These are phyloP conservation scores for Notamacropus eugenii DNA, from an alignment of 2,797 vertebrate genomes.

Conservation along the genomic window DNA sequence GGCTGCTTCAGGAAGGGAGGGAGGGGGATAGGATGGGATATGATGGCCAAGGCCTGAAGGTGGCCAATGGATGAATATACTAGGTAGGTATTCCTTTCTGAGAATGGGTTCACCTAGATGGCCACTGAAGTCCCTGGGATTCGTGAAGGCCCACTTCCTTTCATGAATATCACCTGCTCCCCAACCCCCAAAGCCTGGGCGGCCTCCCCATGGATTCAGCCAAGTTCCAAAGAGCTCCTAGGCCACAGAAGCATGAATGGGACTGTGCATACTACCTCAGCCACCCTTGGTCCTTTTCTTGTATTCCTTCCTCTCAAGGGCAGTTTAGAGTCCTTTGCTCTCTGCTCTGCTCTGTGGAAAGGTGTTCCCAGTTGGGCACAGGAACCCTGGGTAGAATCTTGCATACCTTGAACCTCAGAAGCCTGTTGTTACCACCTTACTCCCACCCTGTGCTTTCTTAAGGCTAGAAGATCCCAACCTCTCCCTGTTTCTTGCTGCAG, in stretches of 20 bases:
- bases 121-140: not conserved
- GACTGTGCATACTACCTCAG: not conserved
- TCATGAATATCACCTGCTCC: not conserved
- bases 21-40: no score
- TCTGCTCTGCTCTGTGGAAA: not conserved
- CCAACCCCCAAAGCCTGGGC: not conserved
- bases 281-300: not conserved
- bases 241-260: not conserved
- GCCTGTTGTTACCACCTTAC: not conserved
- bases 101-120: not conserved
- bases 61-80: not conserved
- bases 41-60: not conserved
- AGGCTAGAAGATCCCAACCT: not conserved
- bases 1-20: no score
- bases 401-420: not conserved
- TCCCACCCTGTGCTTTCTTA: not conserved
- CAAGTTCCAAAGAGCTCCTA: not conserved
- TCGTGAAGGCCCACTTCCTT: not conserved
- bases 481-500: not conserved
- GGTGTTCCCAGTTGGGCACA: no score
- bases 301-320: not conserved
- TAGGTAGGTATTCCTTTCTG: no score
- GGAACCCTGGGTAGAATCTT: not conserved
- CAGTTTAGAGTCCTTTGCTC: not conserved
- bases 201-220: not conserved